phyloP scores from a whole-genome alignment of 2,797 vertebrate species.

The Neosalanx taihuensis region DNA sequence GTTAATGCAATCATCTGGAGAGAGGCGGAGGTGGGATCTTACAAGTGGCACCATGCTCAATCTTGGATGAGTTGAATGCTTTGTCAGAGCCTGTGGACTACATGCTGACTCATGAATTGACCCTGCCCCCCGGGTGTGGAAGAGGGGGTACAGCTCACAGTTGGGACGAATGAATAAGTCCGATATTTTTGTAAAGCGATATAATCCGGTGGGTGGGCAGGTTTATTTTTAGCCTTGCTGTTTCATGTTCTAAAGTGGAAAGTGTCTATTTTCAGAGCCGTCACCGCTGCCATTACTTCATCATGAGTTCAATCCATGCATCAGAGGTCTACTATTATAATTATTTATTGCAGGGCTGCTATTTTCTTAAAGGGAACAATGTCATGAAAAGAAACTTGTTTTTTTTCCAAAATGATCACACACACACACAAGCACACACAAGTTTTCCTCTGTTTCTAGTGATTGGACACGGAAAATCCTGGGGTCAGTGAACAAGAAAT shows the following conservation, averaged over 20 bases:
- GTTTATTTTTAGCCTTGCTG: slow-evolving; percentile 71
- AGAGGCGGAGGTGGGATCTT: slow-evolving; percentile 31
- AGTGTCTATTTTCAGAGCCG: slow-evolving; percentile 75
- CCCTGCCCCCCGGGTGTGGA: slow-evolving; percentile 15
- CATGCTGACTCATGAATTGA: slow-evolving; percentile 38
- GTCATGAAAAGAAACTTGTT: slow-evolving; percentile 80
- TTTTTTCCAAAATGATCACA: slow-evolving; percentile 57
- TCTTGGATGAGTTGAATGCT: slow-evolving; percentile 23
- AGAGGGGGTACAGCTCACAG: slow-evolving; percentile 19
- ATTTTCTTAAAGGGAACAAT: slow-evolving; percentile 92
- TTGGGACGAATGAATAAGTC: slow-evolving; percentile 56
- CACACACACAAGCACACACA: slow-evolving; percentile 21
- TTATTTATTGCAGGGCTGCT: slow-evolving; percentile 99
- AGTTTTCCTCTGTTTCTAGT: slow-evolving; percentile 68
- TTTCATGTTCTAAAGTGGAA: slow-evolving; percentile 72
- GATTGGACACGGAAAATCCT: slow-evolving; percentile 72
- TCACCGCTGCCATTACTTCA: slow-evolving; percentile 79
- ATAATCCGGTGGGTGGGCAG: slow-evolving; percentile 58
- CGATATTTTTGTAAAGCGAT: slow-evolving; percentile 63
- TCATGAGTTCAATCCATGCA: slow-evolving; percentile 79
- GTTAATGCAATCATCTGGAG: slow-evolving; percentile 91
- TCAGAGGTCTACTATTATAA: slow-evolving; percentile 84
- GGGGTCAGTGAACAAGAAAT: slow-evolving; percentile 71
- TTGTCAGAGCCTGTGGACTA: slow-evolving; percentile 36
- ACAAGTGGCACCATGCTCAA: slow-evolving; percentile 12